Evolutionary conservation across 1,140 invertebrate genomes (phyloP), one percentile per base, ranked within the genome.

Genomic region (Pseudomyrmex pallidus): DNA sequence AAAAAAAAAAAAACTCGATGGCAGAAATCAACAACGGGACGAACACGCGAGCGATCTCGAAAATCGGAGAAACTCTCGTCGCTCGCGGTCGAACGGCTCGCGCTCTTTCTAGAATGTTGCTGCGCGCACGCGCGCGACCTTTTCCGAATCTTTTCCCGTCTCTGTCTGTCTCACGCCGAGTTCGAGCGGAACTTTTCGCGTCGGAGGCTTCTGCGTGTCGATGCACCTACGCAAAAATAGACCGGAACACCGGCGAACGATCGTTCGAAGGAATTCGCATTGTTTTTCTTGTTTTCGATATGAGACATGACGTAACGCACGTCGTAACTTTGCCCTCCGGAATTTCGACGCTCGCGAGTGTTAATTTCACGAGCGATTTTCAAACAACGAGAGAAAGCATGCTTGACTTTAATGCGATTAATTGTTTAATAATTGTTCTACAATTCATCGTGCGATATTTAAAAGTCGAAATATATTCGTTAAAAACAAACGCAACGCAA

Each of bases 101-200:
- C 74, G 77, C 73, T 87, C 83, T 85, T 88, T 87, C 76, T 48
- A 88, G 87, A 88, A 87, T 46, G 46, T 61, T 4, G 10, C 46
- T 22, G 3, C 1, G 8, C 22, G 17, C 56, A 20, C n/a, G 12
- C 85, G 82, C 82, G 86, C 82, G 83, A 88, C 85, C 82, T 87
- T 88, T 85, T 56, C 67, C 46, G 8, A 50, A 66, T 84, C 85
- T n/a, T 44, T 59, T 76, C 64, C 74, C 52, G 35, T 35, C 35
- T 35, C 35, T 35, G 5, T 35, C 48, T 67, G 44, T 72, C 86
- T 86, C 68, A 66, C 74, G 62, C 57, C 68, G 80, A 61, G 59
- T 72, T 61, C 54, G 35, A 46, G 35, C 48, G 62, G 25, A 59
- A 72, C 54, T 80, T 59, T 70, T 78, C 25, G 59, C 61, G 10